phyloP scores from a whole-genome alignment of 2,888 invertebrate genomes.

The Lasioglossum pauxillum region DNA sequence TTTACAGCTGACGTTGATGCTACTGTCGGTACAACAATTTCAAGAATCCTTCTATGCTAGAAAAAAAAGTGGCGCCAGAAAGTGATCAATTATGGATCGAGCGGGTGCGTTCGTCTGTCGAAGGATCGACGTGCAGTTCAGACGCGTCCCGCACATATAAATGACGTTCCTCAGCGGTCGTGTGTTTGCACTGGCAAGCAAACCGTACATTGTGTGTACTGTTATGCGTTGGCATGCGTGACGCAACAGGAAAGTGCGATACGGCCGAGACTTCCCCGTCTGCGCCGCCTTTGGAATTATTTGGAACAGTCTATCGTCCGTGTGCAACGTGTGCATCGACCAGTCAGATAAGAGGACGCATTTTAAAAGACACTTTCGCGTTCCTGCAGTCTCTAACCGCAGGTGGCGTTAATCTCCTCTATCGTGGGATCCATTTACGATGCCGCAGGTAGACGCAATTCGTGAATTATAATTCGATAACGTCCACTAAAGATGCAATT shows the following conservation, averaged over 20 bases:
- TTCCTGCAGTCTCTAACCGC: conserved; percentile 7
- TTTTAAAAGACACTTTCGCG: conserved; percentile 33
- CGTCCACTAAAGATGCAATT: not conserved
- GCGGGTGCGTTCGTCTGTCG: not conserved
- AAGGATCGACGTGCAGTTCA: not conserved
- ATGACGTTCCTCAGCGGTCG: conserved; percentile 10
- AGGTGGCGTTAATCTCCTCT: not conserved
- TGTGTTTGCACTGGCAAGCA: conserved; percentile 44
- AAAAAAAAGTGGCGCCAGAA: not conserved
- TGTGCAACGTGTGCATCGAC: conserved; percentile 4
- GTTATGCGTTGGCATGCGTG: conserved; percentile 82
- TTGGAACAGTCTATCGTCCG: conserved; percentile 40
- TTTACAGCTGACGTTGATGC: no score
- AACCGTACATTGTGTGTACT: conserved; percentile 76
- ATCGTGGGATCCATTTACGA: not conserved
- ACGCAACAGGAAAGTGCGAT: conserved; percentile 80
- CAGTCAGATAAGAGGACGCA: conserved; percentile 15
- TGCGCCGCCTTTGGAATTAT: conserved; percentile 40
- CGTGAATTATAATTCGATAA: conserved; percentile 9
- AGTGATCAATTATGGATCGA: not conserved
- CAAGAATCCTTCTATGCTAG: no score
- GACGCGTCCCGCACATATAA: not conserved
- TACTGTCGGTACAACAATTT: no score
- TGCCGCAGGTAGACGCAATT: not conserved
- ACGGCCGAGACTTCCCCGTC: conserved; percentile 70